Evolutionary conservation across 2,113 vertebrate genomes (phyloP).

Genomic region (Melanostigma gelatinosum): DNA sequence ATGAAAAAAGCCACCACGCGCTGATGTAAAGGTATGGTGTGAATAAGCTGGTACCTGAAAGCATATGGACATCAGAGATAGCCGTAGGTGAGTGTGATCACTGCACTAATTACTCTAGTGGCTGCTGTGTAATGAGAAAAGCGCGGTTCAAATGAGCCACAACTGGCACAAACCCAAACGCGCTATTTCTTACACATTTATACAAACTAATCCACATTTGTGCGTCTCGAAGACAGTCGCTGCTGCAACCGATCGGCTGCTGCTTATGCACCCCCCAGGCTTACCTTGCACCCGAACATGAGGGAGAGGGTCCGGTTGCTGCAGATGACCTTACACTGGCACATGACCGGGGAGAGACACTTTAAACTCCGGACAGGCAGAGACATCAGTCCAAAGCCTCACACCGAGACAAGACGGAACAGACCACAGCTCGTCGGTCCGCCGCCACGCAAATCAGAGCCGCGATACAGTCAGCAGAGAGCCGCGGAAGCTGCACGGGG

Average conservation of each 20-base stretch:
- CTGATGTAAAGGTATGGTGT: conserved; percentile 8
- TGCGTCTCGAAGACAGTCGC: background rate
- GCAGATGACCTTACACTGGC: conserved; percentile 89
- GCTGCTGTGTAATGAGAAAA: conserved; percentile 28
- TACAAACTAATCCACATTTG: background rate
- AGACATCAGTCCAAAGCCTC: conserved; percentile 81
- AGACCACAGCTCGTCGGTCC: conserved; percentile 52
- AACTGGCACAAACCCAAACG: background rate
- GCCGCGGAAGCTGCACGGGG: conserved; percentile 20
- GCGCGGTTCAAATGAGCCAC: conserved; percentile 3
- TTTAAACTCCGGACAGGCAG: conserved; percentile 83
- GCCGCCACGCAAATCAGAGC: conserved; percentile 52
- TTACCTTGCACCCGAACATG: conserved; percentile 90
- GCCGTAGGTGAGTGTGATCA: conserved; percentile 32
- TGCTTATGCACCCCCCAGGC: conserved; percentile 2
- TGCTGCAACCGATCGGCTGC: background rate
- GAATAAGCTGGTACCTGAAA: conserved; percentile 31
- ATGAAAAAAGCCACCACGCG: conserved; percentile 5
- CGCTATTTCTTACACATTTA: conserved; percentile 5
- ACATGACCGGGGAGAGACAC: conserved; percentile 88
- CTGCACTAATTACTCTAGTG: conserved; percentile 22
- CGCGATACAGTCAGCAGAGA: conserved; percentile 39
- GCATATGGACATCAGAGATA: conserved; percentile 22
- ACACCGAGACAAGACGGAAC: conserved; percentile 31
- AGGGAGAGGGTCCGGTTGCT: conserved; percentile 88